Evolutionary conservation across 2,113 vertebrate species (phyloP).

Genomic region (Odocoileus virginianus): DNA sequence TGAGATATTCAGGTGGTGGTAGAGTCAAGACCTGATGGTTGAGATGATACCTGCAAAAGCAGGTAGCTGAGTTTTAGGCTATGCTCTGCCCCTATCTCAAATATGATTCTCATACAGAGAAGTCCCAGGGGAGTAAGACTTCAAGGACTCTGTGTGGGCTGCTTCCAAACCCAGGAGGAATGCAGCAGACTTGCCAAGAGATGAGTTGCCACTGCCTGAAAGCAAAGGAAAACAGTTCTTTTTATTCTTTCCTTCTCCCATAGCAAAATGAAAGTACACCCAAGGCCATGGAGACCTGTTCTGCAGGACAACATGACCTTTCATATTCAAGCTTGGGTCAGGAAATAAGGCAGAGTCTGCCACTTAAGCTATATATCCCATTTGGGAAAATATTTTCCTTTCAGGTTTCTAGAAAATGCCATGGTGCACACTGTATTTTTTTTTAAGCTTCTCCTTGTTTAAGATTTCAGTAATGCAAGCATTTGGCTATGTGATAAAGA

Average conservation of each 20-base stretch:
- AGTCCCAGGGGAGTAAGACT: background rate
- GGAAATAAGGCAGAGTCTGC: background rate
- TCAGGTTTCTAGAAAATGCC: background rate
- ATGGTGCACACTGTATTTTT: background rate
- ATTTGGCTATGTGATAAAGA: background rate
- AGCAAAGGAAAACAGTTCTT: background rate
- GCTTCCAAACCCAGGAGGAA: constrained; percentile 25
- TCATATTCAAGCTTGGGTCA: background rate
- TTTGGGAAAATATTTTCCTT: background rate
- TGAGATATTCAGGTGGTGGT: accelerated
- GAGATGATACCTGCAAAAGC: background rate
- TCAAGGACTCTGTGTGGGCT: background rate
- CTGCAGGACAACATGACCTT: constrained; percentile 34
- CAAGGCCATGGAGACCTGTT: constrained; percentile 32
- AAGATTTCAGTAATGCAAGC: background rate
- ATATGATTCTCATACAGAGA: background rate
- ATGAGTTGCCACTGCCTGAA: background rate
- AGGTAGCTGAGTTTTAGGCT: background rate
- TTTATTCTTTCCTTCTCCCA: constrained; percentile 25
- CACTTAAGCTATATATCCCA: background rate
- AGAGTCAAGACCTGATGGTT: background rate
- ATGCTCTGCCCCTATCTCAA: background rate
- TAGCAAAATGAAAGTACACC: background rate
- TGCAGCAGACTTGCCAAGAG: constrained; percentile 31
- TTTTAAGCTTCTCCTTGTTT: background rate